Conservation (phyloP, 2,113 vertebrate genomes). For the Barnardius zonarius region DNA sequence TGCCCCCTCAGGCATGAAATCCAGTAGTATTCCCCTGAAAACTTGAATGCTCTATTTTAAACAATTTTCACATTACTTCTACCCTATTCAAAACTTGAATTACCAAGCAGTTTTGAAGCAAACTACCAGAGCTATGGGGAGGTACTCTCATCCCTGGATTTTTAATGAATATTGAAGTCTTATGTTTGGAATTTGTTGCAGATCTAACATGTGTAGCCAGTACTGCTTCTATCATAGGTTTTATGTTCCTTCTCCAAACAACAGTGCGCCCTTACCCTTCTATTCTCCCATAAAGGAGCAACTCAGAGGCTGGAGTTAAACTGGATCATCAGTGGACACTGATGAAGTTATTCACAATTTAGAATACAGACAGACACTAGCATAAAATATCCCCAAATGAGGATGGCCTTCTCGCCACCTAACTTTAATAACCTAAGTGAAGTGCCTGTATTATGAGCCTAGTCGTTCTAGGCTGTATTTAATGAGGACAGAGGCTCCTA, state of each 20-base stretch:
- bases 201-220: neutral
- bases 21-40: neutral
- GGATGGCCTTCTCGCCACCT: neutral
- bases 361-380: neutral
- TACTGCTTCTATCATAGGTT: neutral
- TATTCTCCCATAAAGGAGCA: neutral
- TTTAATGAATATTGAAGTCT: neutral
- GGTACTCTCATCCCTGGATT: neutral
- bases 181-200: neutral
- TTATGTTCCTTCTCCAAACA: neutral
- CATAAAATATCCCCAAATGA: neutral
- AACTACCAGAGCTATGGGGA: slow-evolving; percentile 23
- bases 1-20: slow-evolving; percentile 33
- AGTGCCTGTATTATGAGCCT: neutral
- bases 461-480: neutral
- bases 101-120: neutral
- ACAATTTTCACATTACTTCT: neutral
- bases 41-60: neutral
- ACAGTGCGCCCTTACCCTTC: neutral
- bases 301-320: neutral
- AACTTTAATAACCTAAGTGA: neutral
- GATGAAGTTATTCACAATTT: neutral
- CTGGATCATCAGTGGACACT: neutral
- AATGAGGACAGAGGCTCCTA: neutral
- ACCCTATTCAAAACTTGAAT: neutral